Evolutionary conservation across 1,140 invertebrate genomes (phyloP).

Genomic region (Conus betulinus): DNA sequence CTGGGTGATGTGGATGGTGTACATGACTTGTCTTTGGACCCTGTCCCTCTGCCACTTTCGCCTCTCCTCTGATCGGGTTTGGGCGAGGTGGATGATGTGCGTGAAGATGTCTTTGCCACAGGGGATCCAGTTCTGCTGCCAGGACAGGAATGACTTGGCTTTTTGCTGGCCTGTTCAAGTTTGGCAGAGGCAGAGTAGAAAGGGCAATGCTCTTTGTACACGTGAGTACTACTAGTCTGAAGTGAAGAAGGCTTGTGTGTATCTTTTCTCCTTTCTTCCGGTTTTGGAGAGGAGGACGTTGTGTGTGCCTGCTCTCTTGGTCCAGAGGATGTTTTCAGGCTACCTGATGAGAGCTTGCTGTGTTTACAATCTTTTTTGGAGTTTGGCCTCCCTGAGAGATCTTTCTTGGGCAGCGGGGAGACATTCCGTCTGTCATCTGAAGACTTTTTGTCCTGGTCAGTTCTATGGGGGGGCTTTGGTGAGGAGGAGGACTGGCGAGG

Average conservation of each 20-base stretch:
- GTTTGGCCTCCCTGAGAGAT: neutral
- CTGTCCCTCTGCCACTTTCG: neutral
- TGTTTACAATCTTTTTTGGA: neutral
- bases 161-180: neutral
- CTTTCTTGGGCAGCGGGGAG: neutral
- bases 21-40: neutral
- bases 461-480: neutral
- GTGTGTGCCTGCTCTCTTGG: neutral
- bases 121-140: neutral
- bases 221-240: neutral
- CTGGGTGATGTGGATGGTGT: neutral
- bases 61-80: neutral
- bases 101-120: neutral
- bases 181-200: neutral
- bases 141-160: neutral
- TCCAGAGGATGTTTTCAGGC: neutral
- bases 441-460: neutral
- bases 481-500: neutral
- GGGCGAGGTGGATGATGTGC: neutral
- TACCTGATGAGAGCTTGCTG: neutral
- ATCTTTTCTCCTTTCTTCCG: neutral
- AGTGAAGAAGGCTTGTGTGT: neutral
- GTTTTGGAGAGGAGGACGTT: neutral
- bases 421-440: neutral
- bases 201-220: neutral